phyloP scores from a whole-genome alignment of 1,140 invertebrate genomes.

The Bilobella aurantiaca region DNA sequence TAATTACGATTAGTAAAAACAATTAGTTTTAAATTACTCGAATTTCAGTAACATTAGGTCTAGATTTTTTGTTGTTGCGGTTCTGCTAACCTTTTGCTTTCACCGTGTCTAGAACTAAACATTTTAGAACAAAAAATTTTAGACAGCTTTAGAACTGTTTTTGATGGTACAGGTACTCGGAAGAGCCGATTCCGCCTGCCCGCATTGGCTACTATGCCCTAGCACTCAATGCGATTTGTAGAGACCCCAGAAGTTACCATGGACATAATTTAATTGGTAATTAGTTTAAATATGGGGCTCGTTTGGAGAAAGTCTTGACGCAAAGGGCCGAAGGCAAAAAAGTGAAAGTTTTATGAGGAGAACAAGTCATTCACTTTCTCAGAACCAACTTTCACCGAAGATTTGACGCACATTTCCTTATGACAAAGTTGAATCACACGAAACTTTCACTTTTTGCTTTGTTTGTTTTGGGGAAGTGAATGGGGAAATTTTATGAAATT shows the following conservation, averaged over 20 bases:
- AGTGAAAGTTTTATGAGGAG: too few species aligned
- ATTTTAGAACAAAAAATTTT: too few species aligned
- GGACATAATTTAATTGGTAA: conserved; percentile 64
- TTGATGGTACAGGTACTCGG: conserved; percentile 16
- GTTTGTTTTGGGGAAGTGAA: too few species aligned
- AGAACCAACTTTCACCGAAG: too few species aligned
- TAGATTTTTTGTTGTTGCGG: background rate
- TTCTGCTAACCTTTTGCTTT: background rate
- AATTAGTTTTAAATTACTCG: too few species aligned
- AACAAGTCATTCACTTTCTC: too few species aligned
- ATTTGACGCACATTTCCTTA: too few species aligned
- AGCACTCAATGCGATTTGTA: conserved; percentile 62
- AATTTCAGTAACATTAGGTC: background rate
- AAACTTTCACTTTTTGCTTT: too few species aligned
- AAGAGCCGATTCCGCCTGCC: conserved; percentile 56
- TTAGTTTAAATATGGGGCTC: conserved; percentile 31
- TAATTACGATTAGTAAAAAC: background rate
- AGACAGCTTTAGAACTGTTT: background rate
- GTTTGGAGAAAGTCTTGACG: too few species aligned
- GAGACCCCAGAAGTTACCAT: conserved; percentile 68
- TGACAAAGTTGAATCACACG: too few species aligned
- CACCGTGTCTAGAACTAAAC: too few species aligned
- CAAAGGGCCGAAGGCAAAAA: too few species aligned
- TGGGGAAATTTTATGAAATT: background rate
- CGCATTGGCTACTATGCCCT: conserved; percentile 62